Percentiles rank a stretch among this genome's conserved stretches.
Conservation (phyloP, 2,113 vertebrate species). For the Hippocampus comes region DNA sequence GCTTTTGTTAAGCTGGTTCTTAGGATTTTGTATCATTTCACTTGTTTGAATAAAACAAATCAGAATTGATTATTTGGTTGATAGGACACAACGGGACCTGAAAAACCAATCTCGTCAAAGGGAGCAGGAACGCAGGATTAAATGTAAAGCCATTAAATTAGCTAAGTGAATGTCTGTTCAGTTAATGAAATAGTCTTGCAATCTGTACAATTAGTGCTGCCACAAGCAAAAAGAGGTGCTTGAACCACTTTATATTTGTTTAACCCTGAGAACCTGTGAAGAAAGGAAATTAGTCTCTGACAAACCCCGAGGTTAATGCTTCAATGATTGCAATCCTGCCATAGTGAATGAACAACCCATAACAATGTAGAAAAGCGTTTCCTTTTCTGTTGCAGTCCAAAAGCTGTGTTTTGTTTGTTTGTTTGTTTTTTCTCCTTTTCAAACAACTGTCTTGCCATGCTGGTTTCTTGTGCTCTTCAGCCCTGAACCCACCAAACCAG, state of each 20-base stretch:
- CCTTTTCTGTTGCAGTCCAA: neutral
- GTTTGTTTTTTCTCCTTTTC: neutral
- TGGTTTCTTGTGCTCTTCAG: slow-evolving; percentile 31
- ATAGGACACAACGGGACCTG: neutral
- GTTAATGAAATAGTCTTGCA: slow-evolving; percentile 35
- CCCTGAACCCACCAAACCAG: slow-evolving; percentile 58
- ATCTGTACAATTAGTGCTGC: slow-evolving; percentile 10
- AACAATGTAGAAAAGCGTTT: neutral
- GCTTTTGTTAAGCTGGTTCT: slow-evolving; percentile 91
- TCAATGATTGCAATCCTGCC: neutral
- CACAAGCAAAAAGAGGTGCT: neutral
- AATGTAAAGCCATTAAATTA: slow-evolving; percentile 44
- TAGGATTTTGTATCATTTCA: slow-evolving; percentile 89
- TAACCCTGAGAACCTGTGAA: neutral
- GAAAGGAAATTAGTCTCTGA: neutral
- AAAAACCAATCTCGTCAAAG: slow-evolving; percentile 2
- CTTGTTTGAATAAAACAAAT: slow-evolving; percentile 67
- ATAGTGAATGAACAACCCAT: neutral
- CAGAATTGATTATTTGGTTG: slow-evolving; percentile 22
- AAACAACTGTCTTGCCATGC: slow-evolving; percentile 22
- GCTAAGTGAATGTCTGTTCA: slow-evolving; percentile 22
- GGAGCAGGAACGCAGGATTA: slow-evolving; percentile 23
- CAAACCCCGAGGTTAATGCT: neutral
- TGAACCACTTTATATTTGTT: slow-evolving; percentile 5
- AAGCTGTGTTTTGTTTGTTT: slow-evolving; percentile 11